These are phyloP conservation scores for Drosophila neotestacea DNA, from an alignment of 2,888 invertebrate genomes.

Conservation along the genomic window DNA sequence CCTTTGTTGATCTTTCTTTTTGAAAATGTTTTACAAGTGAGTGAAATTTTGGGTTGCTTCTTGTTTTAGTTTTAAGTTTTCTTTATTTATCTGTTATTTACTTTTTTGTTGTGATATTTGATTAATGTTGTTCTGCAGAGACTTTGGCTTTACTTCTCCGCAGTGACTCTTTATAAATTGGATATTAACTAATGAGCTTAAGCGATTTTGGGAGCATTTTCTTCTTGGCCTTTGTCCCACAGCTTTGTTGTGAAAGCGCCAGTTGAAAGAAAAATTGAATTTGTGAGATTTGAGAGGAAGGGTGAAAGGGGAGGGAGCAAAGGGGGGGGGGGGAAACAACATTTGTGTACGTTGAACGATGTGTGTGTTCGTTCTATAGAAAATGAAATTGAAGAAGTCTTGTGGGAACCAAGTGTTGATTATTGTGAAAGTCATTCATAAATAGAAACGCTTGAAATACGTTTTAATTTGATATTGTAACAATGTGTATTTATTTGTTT, in stretches of 20 bases:
- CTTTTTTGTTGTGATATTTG: slow-evolving; percentile 53
- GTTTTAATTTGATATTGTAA: slow-evolving; percentile 2
- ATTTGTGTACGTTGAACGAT: slow-evolving; percentile 10
- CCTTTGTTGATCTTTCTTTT: slow-evolving; percentile 26
- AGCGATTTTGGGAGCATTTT: slow-evolving; percentile 61
- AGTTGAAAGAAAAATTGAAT: slow-evolving; percentile 39
- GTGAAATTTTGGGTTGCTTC: slow-evolving; percentile 58
- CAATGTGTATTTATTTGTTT: slow-evolving; percentile 10
- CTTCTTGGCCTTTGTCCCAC: slow-evolving; percentile 12
- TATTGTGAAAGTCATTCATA: slow-evolving; percentile 55
- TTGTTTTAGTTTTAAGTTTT: slow-evolving; percentile 38
- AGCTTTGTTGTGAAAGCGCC: slow-evolving; percentile 64
- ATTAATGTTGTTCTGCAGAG: slow-evolving; percentile 62
- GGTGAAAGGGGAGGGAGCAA: neutral
- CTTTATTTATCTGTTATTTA: slow-evolving; percentile 13
- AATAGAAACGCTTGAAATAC: slow-evolving; percentile 36
- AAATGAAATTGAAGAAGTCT: slow-evolving; percentile 44
- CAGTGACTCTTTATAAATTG: slow-evolving; percentile 68
- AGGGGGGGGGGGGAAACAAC: neutral
- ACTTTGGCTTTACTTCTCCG: slow-evolving; percentile 37
- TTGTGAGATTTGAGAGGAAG: neutral
- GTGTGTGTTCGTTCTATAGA: slow-evolving; percentile 54
- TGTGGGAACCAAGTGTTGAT: slow-evolving; percentile 33
- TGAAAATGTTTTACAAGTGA: slow-evolving; percentile 75
- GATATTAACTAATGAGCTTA: slow-evolving; percentile 80